Base-by-base conservation (phyloP, 92 coral and sea anemone genomes). In the Palythoa grandis region DNA sequence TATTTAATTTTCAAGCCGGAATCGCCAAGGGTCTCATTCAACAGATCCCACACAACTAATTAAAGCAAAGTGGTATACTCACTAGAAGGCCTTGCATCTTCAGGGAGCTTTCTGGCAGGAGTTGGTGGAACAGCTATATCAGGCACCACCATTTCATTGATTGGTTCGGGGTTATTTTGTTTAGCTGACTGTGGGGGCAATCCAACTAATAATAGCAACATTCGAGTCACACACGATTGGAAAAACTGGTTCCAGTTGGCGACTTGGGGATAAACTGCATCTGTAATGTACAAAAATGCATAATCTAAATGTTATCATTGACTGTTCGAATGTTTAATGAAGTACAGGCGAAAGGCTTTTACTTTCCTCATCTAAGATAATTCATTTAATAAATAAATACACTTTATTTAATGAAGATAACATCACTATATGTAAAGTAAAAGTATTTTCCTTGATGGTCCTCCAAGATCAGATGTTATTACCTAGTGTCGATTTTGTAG, bases 241-340 rank as follows among this genome's bases (percentile, higher is more conserved):
- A 92, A 94, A 85, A 94, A 92, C 78, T 90, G 83, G 66, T 80
- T 87, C 98, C 98, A 94, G 72, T 88, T 78, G 15, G 95, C 92
- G 14, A 92, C 94, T 72, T 89, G 90, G 82, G 98, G 95, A 85
- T 94, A 94, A 47, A 53, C 86, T 58, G 91, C 93, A 87, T 90
- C 98, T 94, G 79, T 7, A 70, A 83, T 3, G 47, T 23, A 19
- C 20, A 67, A 50, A 43, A 43, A 43, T 43, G 6, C 0, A 43
- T 43, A 43, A 43, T 5, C 50, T 43, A 43, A 43, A 43, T 43
- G 50, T 43, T 43, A 8, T 43, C 50, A 43, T 43, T 4, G 50
- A 5, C 50, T 43, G 9, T 43, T 43, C 50, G 7, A 43, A 5
- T 8, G 50, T 43, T 43, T 3, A 5, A 0, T 43, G 50, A 43